Evolutionary conservation across 2,797 vertebrate genomes (phyloP), one percentile per base, ranked within the genome.

Genomic region (Eulemur albifrons): DNA sequence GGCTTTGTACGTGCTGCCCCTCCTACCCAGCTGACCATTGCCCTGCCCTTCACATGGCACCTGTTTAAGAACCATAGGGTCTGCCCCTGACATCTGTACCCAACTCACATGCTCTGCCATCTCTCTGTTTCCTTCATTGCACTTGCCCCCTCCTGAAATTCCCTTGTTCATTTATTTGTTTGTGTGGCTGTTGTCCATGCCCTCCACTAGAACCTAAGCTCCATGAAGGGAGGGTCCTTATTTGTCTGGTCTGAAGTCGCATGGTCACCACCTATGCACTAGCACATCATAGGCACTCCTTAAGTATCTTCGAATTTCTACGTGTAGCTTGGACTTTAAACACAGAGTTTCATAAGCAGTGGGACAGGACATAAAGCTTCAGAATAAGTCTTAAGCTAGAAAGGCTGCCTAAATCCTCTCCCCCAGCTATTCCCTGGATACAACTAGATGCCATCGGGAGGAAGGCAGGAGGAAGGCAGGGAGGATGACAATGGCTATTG

Each of bases 31-130:
- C 25, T 23, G 25, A 18, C 32, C 11, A 5, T 73, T 61, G 4
- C 8, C 21, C 35, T 2, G 25, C 2, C 2, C 17, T 27, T 38
- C 40, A 57, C 0, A 0, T 20, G 65, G 27, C 17, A 84, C 67
- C 50, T 76, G 18, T 43, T 27, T 23, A 4, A 15, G 35, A 80
- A 67, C 23, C 48, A 72, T 48, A 54, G 27, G 54, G 35, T 63
- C 27, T 67, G 7, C 35, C 27, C 13, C 27, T 7, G 1, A 65
- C 2, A 14, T 65, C 15, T n/a, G 63, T n/a, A 3, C 10, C 35
- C 5, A 4, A 14, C 40, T 70, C 43, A 2, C 3, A 32, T 35
- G 57, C 13, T 30, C 40, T 82, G 7, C 52, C 30, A 1, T 17
- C 63, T 27, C 57, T 27, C 57, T 7, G 18, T 70, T 77, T 38